Evolutionary conservation across 1,140 invertebrate genomes (phyloP).

Genomic region (Drosophila murphyi): DNA sequence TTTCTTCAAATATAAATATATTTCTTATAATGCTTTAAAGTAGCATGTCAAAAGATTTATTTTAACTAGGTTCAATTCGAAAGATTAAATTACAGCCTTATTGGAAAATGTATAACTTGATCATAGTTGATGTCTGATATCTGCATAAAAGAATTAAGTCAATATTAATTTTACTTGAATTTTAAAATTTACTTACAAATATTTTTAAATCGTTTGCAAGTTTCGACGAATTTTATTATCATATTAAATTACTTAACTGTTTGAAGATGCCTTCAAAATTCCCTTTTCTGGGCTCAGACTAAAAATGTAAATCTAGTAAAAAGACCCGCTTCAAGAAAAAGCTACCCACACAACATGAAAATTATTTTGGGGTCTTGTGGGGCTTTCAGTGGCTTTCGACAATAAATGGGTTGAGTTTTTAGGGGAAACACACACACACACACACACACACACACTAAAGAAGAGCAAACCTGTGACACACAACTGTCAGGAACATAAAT

Average conservation of each 20-base stretch:
- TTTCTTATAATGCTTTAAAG: background rate
- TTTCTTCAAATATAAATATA: background rate
- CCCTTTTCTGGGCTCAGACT: too few species aligned
- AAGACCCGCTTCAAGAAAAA: background rate
- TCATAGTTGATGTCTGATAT: background rate
- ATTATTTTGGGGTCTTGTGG: background rate
- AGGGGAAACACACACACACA: background rate
- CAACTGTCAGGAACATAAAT: constrained; percentile 70
- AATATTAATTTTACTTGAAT: background rate
- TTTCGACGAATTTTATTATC: background rate
- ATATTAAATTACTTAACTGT: too few species aligned
- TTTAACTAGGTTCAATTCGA: background rate
- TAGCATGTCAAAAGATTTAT: background rate
- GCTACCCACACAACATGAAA: background rate
- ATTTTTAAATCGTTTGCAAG: background rate
- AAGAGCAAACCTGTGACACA: constrained; percentile 18
- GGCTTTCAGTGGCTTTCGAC: background rate
- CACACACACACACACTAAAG: too few species aligned
- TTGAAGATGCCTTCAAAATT: too few species aligned
- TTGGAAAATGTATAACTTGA: background rate
- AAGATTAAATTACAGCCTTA: background rate
- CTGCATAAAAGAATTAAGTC: background rate
- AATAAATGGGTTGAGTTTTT: background rate
- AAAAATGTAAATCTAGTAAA: too few species aligned
- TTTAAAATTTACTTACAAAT: too few species aligned